Conservation (phyloP, 92 coral and sea anemone genomes). For the Umimayanthus chanpuru region DNA sequence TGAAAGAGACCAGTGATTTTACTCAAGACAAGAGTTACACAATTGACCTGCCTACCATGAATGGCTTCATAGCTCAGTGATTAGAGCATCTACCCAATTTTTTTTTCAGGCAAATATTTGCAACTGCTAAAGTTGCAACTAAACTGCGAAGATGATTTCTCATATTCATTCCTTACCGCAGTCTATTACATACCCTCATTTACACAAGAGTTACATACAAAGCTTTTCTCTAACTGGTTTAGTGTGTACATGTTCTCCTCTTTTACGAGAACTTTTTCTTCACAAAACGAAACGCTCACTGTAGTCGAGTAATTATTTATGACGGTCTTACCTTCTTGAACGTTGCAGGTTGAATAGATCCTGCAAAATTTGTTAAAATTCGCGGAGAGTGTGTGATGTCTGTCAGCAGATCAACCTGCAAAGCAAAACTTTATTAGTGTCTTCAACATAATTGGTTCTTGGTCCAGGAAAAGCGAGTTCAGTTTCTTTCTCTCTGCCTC, state of each 20-base stretch:
- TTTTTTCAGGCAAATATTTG: no score
- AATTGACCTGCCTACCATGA: no score
- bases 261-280: background rate
- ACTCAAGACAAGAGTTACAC: background rate
- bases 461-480: no score
- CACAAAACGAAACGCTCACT: background rate
- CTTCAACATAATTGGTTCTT: no score
- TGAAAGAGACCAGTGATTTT: background rate
- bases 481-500: no score
- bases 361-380: constrained; percentile 90
- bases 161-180: no score
- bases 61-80: no score
- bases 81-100: no score
- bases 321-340: constrained; percentile 81
- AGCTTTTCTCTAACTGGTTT: background rate
- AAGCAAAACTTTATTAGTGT: background rate
- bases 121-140: no score
- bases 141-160: no score
- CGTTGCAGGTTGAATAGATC: constrained; percentile 93
- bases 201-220: background rate
- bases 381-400: constrained; percentile 99
- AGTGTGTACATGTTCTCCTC: no score
- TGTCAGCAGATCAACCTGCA: constrained; percentile 91
- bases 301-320: background rate
- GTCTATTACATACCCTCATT: no score